Conservation (phyloP, 2,797 vertebrate species). For the Botia kubotai region DNA sequence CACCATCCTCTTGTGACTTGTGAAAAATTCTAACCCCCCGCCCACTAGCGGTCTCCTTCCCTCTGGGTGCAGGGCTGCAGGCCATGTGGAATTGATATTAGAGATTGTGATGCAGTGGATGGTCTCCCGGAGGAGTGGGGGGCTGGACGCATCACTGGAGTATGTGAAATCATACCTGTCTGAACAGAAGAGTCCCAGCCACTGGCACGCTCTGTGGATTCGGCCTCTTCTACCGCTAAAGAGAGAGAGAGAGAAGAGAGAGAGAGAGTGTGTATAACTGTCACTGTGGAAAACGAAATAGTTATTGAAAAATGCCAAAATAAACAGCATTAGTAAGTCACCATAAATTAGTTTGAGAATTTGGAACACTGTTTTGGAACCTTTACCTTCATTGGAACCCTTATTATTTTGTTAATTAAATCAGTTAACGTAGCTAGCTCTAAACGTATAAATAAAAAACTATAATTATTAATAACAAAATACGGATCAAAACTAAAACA, state of each 20-base stretch:
- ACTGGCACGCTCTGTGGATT: slow-evolving; percentile 89
- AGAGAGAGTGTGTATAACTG: not conserved
- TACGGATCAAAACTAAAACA: too few species aligned
- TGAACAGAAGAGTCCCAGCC: slow-evolving; percentile 91
- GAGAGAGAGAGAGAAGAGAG: slow-evolving; percentile 34
- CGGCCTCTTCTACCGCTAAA: slow-evolving; percentile 90
- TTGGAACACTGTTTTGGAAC: too few species aligned
- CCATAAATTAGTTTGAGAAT: too few species aligned
- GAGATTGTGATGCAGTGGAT: slow-evolving; percentile 65
- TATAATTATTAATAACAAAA: too few species aligned
- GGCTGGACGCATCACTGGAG: slow-evolving; percentile 59
- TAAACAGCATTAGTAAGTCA: too few species aligned
- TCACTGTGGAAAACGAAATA: not conserved
- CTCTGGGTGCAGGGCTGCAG: slow-evolving; percentile 71
- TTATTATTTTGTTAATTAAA: too few species aligned
- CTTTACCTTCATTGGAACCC: too few species aligned
- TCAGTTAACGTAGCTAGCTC: too few species aligned
- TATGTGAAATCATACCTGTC: slow-evolving; percentile 86
- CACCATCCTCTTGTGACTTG: slow-evolving; percentile 54
- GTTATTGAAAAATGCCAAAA: too few species aligned
- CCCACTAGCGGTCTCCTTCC: slow-evolving; percentile 66
- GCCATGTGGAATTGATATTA: slow-evolving; percentile 87
- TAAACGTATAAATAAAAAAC: too few species aligned
- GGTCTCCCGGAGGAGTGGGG: slow-evolving; percentile 62
- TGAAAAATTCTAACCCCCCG: slow-evolving; percentile 50